Evolutionary conservation across 1,140 invertebrate species (phyloP).

Genomic region (Atopsyche davidsoni): DNA sequence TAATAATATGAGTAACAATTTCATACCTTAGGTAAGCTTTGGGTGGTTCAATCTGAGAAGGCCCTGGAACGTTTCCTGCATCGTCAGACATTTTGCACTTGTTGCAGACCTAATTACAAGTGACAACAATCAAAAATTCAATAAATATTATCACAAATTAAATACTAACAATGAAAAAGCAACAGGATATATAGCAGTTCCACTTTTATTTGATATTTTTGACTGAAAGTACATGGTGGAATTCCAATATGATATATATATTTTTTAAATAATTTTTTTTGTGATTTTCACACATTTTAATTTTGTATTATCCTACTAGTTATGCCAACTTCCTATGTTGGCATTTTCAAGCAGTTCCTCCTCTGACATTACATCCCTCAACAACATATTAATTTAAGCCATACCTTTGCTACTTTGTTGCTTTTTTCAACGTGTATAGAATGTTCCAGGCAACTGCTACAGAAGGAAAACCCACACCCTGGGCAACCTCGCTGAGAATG

Average conservation of each 20-base stretch:
- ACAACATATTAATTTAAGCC: slow-evolving; percentile 16
- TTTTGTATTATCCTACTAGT: background rate
- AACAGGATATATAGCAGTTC: slow-evolving; percentile 9
- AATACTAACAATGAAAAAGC: background rate
- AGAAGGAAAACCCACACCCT: slow-evolving; percentile 58
- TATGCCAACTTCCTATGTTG: background rate
- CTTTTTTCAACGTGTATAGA: slow-evolving; percentile 46
- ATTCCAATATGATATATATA: slow-evolving; percentile 4
- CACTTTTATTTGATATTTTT: background rate
- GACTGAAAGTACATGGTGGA: background rate
- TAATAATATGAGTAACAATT: slow-evolving; percentile 16
- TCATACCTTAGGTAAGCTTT: slow-evolving; percentile 47
- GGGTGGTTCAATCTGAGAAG: slow-evolving; percentile 37
- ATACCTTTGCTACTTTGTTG: slow-evolving; percentile 40
- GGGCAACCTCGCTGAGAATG: slow-evolving; percentile 52
- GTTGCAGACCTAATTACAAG: slow-evolving; percentile 41
- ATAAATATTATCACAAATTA: background rate
- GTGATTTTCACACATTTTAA: slow-evolving; percentile 34
- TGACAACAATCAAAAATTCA: no score
- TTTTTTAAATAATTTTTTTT: slow-evolving; percentile 35
- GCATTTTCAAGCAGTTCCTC: background rate
- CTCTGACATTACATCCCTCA: background rate
- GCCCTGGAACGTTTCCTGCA: slow-evolving; percentile 26
- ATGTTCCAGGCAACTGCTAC: slow-evolving; percentile 55
- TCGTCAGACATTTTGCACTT: slow-evolving; percentile 36